These are phyloP conservation scores for Scleropages formosus DNA, from an alignment of 2,797 vertebrate genomes.

Conservation along the genomic window DNA sequence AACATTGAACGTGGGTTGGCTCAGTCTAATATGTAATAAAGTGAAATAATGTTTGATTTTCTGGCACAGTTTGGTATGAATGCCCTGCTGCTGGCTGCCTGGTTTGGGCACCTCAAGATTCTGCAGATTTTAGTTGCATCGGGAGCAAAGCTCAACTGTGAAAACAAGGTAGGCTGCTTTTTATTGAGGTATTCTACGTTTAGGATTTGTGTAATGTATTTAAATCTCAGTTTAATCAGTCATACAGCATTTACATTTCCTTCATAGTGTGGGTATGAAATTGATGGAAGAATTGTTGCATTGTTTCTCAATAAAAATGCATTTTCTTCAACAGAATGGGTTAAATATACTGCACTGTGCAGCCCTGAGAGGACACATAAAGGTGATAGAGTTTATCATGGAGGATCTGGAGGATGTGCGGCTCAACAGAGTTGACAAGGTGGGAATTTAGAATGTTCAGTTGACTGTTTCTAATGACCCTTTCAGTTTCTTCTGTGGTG, in stretches of 20 bases:
- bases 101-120: constrained; percentile 83
- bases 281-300: background rate
- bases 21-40: background rate
- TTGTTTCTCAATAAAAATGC: background rate
- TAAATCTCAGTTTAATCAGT: background rate
- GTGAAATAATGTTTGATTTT: constrained; percentile 16
- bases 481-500: too few relatives aligned
- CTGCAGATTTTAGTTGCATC: constrained; percentile 81
- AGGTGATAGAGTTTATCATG: constrained; percentile 76
- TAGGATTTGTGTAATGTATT: too few relatives aligned
- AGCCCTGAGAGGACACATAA: constrained; percentile 78
- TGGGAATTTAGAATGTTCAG: constrained; percentile 45
- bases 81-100: constrained; percentile 80
- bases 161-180: constrained; percentile 75
- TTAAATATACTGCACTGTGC: constrained; percentile 82
- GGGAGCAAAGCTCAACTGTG: constrained; percentile 77
- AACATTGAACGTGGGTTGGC: background rate
- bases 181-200: background rate
- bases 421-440: constrained; percentile 78
- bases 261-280: constrained; percentile 6
- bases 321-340: constrained; percentile 65
- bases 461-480: too few relatives aligned
- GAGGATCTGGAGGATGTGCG: constrained; percentile 79
- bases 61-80: constrained; percentile 86
- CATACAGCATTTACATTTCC: constrained; percentile 1